Conservation (phyloP, 2,113 vertebrate species). For the Coturnix japonica region DNA sequence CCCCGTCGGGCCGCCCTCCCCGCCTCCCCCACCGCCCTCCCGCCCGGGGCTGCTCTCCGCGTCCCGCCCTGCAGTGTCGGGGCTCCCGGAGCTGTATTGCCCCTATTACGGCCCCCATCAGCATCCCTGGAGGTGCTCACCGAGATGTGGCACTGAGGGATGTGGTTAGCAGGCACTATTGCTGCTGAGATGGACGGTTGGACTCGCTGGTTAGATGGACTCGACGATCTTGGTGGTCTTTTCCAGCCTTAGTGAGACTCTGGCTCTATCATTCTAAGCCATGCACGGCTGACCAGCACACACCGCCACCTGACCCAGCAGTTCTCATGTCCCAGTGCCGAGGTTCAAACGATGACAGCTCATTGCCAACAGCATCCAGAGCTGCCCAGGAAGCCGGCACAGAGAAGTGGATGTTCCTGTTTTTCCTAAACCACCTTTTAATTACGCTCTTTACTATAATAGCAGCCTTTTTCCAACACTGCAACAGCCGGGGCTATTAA, state of each 20-base stretch:
- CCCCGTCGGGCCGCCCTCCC: neutral
- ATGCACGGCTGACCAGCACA: neutral
- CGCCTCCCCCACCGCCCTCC: too few species aligned
- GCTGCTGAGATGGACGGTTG: too few species aligned
- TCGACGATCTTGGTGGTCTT: too few species aligned
- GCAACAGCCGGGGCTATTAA: constrained; percentile 4
- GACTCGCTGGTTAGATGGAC: too few species aligned
- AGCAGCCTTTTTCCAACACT: constrained; percentile 3
- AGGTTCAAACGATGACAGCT: neutral
- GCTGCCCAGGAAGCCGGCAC: neutral
- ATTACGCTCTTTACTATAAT: constrained; percentile 27
- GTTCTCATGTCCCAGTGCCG: neutral
- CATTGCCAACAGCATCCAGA: neutral
- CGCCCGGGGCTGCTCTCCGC: too few species aligned
- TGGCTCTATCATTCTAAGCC: neutral
- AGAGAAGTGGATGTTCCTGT: constrained; percentile 41
- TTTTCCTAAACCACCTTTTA: constrained; percentile 44
- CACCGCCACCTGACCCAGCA: neutral
- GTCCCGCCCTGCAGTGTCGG: too few species aligned
- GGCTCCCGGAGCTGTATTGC: too few species aligned
- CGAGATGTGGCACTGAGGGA: too few species aligned
- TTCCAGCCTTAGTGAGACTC: too few species aligned
- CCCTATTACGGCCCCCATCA: too few species aligned
- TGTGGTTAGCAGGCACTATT: too few species aligned
- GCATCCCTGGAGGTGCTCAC: too few species aligned